Evolutionary conservation across 35 echinoderm and acorn worm species (phyloP).

Genomic region (Acanthaster planci): DNA sequence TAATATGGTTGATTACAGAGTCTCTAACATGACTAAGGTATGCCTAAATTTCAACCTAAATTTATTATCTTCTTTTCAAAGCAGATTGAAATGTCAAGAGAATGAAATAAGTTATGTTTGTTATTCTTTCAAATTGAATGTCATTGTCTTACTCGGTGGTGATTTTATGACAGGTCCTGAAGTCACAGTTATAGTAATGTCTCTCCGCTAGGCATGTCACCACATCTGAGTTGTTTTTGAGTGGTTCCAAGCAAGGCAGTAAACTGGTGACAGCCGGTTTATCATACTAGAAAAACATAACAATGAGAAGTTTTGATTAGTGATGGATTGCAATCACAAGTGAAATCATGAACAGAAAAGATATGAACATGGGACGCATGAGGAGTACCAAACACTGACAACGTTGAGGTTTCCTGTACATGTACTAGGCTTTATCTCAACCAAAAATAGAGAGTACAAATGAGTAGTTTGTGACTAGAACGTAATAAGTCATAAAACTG

Average conservation of each 20-base stretch:
- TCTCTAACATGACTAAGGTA: neutral
- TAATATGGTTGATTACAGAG: too few species aligned
- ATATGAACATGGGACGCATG: too few species aligned
- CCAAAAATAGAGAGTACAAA: too few species aligned
- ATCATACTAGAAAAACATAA: slow-evolving; percentile 60
- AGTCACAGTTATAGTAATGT: slow-evolving; percentile 94
- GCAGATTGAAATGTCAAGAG: neutral
- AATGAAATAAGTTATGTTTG: neutral
- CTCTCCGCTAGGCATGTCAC: slow-evolving; percentile 87
- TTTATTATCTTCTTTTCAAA: neutral
- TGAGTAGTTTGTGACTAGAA: too few species aligned
- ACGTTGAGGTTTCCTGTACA: too few species aligned
- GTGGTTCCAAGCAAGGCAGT: slow-evolving; percentile 30
- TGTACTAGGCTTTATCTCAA: too few species aligned
- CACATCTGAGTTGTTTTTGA: slow-evolving; percentile 74
- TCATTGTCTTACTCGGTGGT: slow-evolving; percentile 54
- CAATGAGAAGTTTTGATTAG: too few species aligned
- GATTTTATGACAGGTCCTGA: slow-evolving; percentile 77
- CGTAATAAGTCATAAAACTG: too few species aligned
- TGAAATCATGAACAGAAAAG: too few species aligned
- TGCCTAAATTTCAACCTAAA: neutral
- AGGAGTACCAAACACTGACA: too few species aligned
- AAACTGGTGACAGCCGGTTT: slow-evolving; percentile 58
- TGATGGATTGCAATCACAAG: too few species aligned
- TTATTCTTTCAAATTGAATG: neutral